These are phyloP conservation scores for Cottoperca gobio DNA, from an alignment of 2,797 vertebrate species.

Conservation along the genomic window DNA sequence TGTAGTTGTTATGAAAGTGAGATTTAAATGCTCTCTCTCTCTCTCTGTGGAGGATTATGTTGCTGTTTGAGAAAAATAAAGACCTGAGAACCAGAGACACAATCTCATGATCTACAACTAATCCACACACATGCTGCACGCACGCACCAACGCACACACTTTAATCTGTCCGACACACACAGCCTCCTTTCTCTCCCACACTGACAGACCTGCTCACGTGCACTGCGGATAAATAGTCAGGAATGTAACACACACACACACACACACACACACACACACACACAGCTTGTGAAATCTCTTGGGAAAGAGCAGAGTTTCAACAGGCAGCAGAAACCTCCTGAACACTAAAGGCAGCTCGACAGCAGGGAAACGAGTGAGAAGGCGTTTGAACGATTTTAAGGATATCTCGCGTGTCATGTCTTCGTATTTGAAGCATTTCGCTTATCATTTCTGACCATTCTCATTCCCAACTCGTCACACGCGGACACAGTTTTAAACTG, in stretches of 20 bases:
- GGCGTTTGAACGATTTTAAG: no score
- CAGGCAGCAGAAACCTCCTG: neutral
- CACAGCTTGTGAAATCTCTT: conserved; percentile 4
- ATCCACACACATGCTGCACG: conserved; percentile 28
- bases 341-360: neutral
- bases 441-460: no score
- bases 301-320: conserved; percentile 25
- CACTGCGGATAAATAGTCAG: conserved; percentile 42
- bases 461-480: no score
- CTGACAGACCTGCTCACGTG: conserved; percentile 31
- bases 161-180: conserved; percentile 48
- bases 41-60: neutral
- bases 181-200: conserved; percentile 47
- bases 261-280: conserved; percentile 24
- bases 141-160: conserved; percentile 25
- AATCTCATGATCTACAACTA: conserved; percentile 53
- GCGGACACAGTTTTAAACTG: no score
- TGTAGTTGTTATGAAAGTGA: neutral
- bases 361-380: neutral
- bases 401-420: no score
- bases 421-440: no score
- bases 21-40: neutral
- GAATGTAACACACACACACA: conserved; percentile 33
- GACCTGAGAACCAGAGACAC: conserved; percentile 4
- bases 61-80: neutral